Evolutionary conservation across 1,140 invertebrate genomes (phyloP).

Genomic region (Asobara japonica): DNA sequence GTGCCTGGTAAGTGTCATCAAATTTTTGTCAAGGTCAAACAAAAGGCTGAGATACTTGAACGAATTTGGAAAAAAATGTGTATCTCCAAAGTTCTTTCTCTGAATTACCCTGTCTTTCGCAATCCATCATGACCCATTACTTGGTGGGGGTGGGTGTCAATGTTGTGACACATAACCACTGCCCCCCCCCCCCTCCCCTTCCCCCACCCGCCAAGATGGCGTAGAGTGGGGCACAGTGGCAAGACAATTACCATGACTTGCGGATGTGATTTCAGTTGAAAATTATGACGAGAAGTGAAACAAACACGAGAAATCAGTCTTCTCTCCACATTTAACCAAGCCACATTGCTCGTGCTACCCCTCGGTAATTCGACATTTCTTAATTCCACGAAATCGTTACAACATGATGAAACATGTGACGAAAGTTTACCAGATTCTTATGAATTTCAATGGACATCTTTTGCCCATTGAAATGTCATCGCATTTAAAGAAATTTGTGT

Average conservation of each 20-base stretch:
- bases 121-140: too few relatives aligned
- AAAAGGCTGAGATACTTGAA: too few relatives aligned
- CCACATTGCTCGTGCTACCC: not conserved
- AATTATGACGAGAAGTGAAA: not conserved
- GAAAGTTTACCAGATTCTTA: too few relatives aligned
- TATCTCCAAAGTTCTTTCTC: too few relatives aligned
- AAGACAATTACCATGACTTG: not conserved
- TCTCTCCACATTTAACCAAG: not conserved
- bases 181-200: not conserved
- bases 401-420: not conserved
- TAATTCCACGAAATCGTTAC: not conserved
- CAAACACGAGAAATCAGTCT: not conserved
- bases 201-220: not conserved
- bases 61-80: too few relatives aligned
- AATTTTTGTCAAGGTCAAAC: too few relatives aligned
- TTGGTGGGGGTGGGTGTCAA: not conserved
- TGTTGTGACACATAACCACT: not conserved
- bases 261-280: not conserved
- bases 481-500: too few relatives aligned
- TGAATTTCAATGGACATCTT: too few relatives aligned
- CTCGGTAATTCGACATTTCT: not conserved
- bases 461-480: too few relatives aligned
- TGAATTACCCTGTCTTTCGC: too few relatives aligned
- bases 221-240: not conserved
- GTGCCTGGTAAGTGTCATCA: too few relatives aligned